Base-by-base conservation (phyloP, 2,113 vertebrate species). In the Prinia subflava region DNA sequence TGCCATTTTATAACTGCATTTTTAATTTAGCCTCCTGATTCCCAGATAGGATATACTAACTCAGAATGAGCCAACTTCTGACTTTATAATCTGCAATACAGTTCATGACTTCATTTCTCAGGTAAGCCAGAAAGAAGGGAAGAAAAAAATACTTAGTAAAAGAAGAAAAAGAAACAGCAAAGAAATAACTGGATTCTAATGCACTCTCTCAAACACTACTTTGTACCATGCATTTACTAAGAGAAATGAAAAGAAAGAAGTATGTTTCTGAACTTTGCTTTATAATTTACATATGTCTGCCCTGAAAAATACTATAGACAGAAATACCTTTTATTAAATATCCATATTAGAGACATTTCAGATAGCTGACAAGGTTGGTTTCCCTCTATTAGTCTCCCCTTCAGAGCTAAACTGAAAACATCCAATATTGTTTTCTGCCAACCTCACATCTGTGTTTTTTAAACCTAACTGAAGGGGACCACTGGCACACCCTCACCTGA, bases 21-120 rank as follows among this genome's bases (percentile, higher is more conserved):
- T 97, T 95, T 96, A 93, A 87, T 95, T 96, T 90, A 96, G 92
- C 46, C 68, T 89, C 86, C 57, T 30, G 56, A 92, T 77, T 83
- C 71, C 89, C 62, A 75, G 93, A 63, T 56, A 96, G 94, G 68
- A 31, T 68, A 60, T 13, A 33, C 27, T 39, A 80, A 86, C 81
- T 83, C 5, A 10, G 50, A 92, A 91, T 8, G 22, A 87, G 59
- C 67, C 44, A 90, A 64, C 80, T 95, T 91, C 90, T 89, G 71
- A 82, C 85, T 86, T 80, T 23, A 47, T 33, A 59, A 78, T 53
- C 64, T 22, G 17, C 24, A n/a, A 42, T 46, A 84, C 83, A 73
- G 57, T 47, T 87, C 70, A 42, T n/a, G 53, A 55, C 81, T 81
- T 63, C 46, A 65, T 64, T 44, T 65, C 93, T 56, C 44, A 94